phyloP scores from a whole-genome alignment of 2,888 invertebrate species.

The Drosophila borborema region DNA sequence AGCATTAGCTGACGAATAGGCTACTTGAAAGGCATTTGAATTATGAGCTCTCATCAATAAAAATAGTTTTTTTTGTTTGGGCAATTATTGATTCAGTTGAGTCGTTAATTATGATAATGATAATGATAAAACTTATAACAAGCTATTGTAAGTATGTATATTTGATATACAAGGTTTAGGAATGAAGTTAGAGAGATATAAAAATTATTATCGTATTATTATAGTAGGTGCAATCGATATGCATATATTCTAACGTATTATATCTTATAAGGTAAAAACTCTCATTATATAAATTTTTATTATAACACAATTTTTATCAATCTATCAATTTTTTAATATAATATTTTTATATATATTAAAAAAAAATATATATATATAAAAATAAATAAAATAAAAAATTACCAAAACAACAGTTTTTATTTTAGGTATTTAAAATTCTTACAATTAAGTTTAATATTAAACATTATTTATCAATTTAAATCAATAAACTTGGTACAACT shows the following conservation, averaged over 20 bases:
- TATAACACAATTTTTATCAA: too few species aligned
- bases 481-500: too few species aligned
- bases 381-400: too few species aligned
- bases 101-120: slow-evolving; percentile 11
- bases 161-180: neutral
- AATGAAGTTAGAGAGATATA: neutral
- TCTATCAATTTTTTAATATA: too few species aligned
- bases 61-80: neutral
- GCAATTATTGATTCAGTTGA: neutral
- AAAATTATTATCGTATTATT: too few species aligned
- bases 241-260: neutral
- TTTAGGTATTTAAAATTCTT: too few species aligned
- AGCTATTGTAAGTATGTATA: neutral
- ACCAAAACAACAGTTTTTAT: too few species aligned
- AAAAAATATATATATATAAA: too few species aligned
- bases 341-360: too few species aligned
- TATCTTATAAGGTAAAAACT: neutral
- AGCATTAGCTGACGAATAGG: slow-evolving; percentile 2
- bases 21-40: neutral
- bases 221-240: neutral
- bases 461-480: too few species aligned
- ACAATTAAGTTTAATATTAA: too few species aligned
- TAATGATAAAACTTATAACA: neutral
- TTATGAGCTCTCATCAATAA: slow-evolving; percentile 19
- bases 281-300: neutral